These are phyloP conservation scores for Oncorhynchus keta DNA, from an alignment of 2,113 vertebrate species.

Conservation along the genomic window DNA sequence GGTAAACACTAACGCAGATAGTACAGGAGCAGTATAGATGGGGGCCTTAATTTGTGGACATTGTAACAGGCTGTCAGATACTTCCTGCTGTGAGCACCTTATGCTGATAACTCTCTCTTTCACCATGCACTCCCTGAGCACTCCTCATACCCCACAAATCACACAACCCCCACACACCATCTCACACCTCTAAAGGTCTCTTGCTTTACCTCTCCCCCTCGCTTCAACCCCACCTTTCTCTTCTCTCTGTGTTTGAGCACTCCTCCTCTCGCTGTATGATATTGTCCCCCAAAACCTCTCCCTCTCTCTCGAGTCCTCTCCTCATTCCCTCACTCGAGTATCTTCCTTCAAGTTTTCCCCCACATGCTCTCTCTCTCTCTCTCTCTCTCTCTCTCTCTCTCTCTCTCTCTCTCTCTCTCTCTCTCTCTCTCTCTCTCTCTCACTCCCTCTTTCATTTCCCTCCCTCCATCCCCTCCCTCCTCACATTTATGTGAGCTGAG, in stretches of 20 bases:
- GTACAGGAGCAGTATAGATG: not conserved
- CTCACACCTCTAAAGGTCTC: constrained; percentile 38
- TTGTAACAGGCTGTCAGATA: constrained; percentile 48
- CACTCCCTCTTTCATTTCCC: not conserved
- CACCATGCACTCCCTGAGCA: constrained; percentile 25
- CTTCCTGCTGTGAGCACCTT: constrained; percentile 46
- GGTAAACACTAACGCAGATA: not conserved
- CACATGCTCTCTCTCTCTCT: constrained; percentile 14
- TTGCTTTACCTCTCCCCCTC: not conserved
- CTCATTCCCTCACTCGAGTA: constrained; percentile 32
- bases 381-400: not conserved
- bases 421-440: too few species aligned
- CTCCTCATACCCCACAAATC: constrained; percentile 1
- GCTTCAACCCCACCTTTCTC: not conserved
- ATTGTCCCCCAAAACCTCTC: not conserved
- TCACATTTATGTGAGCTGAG: not conserved
- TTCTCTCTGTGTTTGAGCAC: not conserved
- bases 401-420: too few species aligned
- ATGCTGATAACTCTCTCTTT: constrained; percentile 33
- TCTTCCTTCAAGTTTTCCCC: constrained; percentile 20
- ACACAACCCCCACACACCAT: constrained; percentile 19
- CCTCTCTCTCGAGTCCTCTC: not conserved
- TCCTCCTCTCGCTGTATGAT: not conserved
- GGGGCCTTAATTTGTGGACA: constrained; percentile 19
- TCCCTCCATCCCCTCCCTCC: not conserved